These are phyloP conservation scores for Scaeva pyrastri DNA, from an alignment of 2,888 invertebrate species.

Conservation along the genomic window DNA sequence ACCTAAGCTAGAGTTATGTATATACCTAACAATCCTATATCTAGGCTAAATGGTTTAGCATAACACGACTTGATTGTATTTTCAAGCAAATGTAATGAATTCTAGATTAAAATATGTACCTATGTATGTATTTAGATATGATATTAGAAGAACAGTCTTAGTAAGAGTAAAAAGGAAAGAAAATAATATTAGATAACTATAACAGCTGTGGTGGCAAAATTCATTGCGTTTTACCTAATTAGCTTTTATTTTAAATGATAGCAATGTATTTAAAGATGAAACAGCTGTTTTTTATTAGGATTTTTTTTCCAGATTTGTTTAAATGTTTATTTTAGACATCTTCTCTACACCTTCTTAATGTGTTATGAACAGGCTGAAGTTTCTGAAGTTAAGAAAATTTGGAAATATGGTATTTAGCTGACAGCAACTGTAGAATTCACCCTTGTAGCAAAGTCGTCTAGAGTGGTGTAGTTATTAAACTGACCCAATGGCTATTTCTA, in stretches of 20 bases:
- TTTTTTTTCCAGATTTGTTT: too few species aligned
- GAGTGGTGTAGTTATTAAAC: too few species aligned
- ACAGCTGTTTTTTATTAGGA: too few species aligned
- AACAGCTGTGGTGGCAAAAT: conserved; percentile 8
- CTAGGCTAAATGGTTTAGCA: background rate
- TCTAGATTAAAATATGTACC: background rate
- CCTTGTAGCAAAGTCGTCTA: too few species aligned
- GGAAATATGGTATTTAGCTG: too few species aligned
- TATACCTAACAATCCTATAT: background rate
- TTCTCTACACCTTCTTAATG: too few species aligned
- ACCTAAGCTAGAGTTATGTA: background rate
- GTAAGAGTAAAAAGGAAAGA: background rate
- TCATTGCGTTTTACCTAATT: background rate
- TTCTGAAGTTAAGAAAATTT: too few species aligned
- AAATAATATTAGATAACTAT: background rate
- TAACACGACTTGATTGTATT: background rate
- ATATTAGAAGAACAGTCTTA: background rate
- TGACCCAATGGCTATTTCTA: too few species aligned
- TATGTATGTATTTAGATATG: background rate
- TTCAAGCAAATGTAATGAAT: background rate
- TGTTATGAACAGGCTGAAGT: too few species aligned
- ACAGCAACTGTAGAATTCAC: too few species aligned
- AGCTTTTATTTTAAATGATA: background rate
- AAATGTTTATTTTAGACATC: too few species aligned
- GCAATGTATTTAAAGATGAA: too few species aligned